phyloP scores from a whole-genome alignment of 2,888 invertebrate genomes.

The Metopia argyrocephala region DNA sequence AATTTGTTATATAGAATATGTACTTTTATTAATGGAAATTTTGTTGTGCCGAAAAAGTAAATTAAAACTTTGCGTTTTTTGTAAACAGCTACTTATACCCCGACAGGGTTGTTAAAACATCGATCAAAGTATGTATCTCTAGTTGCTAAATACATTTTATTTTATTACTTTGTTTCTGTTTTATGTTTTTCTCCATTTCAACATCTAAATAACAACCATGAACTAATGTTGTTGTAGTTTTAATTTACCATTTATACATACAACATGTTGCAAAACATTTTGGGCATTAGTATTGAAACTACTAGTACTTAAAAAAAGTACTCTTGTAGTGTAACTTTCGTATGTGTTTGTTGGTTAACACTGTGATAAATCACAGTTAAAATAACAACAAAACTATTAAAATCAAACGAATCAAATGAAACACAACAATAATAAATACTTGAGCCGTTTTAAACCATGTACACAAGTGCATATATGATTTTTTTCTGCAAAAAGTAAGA shows the following conservation, averaged over 20 bases:
- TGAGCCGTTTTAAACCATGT: conserved; percentile 18
- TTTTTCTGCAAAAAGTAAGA: background rate
- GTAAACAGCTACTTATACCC: too few relatives aligned
- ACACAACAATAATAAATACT: background rate
- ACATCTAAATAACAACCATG: conserved; percentile 5
- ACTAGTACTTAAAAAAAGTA: too few relatives aligned
- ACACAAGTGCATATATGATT: too few relatives aligned
- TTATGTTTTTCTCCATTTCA: conserved; percentile 4
- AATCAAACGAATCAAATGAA: background rate
- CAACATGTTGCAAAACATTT: conserved; percentile 46
- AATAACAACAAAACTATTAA: conserved; percentile 36
- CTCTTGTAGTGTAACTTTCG: too few relatives aligned
- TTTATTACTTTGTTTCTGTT: too few relatives aligned
- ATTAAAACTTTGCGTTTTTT: too few relatives aligned
- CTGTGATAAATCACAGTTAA: conserved; percentile 5
- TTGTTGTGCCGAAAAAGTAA: too few relatives aligned
- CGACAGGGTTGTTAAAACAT: conserved; percentile 30
- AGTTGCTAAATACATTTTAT: conserved; percentile 37
- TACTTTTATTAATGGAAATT: too few relatives aligned
- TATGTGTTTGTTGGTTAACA: background rate
- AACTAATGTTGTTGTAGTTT: conserved; percentile 15
- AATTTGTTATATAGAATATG: too few relatives aligned
- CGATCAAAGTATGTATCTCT: conserved; percentile 46
- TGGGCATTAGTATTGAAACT: conserved; percentile 34
- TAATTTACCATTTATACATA: conserved; percentile 5